Conservation (phyloP, 2,113 vertebrate species). For the Gymnarchus niloticus region DNA sequence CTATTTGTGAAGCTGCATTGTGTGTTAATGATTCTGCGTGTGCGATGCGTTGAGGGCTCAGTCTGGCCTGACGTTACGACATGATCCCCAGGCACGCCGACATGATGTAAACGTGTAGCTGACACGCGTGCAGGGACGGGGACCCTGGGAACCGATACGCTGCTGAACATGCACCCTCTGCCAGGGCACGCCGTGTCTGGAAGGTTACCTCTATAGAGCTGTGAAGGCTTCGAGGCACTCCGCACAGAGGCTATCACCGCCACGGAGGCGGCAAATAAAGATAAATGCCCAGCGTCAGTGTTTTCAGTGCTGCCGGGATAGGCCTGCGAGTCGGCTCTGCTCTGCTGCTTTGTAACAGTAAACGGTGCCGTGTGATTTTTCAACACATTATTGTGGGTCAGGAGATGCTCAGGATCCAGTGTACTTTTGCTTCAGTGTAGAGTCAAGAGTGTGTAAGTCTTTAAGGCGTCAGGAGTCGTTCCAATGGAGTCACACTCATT, state of each 20-base stretch:
- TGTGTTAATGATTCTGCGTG: neutral
- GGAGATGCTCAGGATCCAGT: conserved; percentile 26
- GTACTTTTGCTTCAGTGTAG: conserved; percentile 25
- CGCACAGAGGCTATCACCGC: neutral
- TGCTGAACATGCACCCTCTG: neutral
- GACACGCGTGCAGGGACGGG: neutral
- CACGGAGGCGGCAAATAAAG: conserved; percentile 39
- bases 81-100: neutral
- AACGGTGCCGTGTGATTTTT: conserved; percentile 41
- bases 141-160: neutral
- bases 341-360: conserved; percentile 48
- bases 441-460: conserved; percentile 30
- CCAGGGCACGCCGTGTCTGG: neutral
- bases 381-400: conserved; percentile 38
- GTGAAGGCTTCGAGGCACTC: neutral
- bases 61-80: neutral
- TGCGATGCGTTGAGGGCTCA: neutral
- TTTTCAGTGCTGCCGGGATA: conserved; percentile 27
- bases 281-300: conserved; percentile 41
- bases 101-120: neutral
- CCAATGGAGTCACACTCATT: neutral
- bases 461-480: conserved; percentile 12
- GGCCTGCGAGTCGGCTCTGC: conserved; percentile 15
- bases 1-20: neutral
- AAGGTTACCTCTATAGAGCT: conserved; percentile 8